phyloP scores from a whole-genome alignment of 2,113 vertebrate genomes.

The Cnemophilus loriae region DNA sequence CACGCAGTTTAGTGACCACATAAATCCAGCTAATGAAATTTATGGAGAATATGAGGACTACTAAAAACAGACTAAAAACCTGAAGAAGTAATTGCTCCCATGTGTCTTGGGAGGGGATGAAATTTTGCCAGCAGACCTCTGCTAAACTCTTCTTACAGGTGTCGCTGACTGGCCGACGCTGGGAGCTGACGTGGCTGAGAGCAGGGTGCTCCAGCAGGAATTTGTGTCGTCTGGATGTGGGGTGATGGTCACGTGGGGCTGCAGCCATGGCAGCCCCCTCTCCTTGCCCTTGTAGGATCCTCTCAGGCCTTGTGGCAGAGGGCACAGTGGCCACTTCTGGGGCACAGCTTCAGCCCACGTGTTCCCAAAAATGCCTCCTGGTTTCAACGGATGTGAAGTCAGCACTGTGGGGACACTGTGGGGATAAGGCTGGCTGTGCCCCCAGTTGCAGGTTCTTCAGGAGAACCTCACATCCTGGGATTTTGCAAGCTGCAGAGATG shows the following conservation, averaged over 20 bases:
- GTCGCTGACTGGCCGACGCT: fast-evolving
- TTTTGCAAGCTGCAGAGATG: not conserved
- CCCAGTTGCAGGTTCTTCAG: not conserved
- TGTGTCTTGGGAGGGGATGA: not conserved
- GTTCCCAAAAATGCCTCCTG: not conserved
- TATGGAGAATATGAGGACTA: not conserved
- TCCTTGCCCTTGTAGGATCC: not conserved
- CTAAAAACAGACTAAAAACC: not conserved
- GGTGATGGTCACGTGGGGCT: fast-evolving
- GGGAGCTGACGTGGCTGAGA: fast-evolving
- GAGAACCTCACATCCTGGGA: not conserved
- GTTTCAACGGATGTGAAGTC: not conserved
- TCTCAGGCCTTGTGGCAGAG: not conserved
- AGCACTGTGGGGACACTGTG: not conserved
- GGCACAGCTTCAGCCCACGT: fast-evolving
- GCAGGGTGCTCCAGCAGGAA: not conserved
- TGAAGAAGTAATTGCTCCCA: not conserved
- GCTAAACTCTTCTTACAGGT: not conserved
- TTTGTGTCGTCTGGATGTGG: fast-evolving
- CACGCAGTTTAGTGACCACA: conserved; percentile 44
- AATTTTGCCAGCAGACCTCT: not conserved
- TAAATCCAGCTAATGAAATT: conserved; percentile 58
- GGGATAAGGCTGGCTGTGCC: not conserved
- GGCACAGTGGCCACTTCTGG: fast-evolving
- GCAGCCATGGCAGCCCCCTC: fast-evolving